A percentile compares a stretch with the other conserved stretches of the same genome.
These are phyloP conservation scores for Melanostigma gelatinosum DNA, from an alignment of 2,113 vertebrate species.

Conservation along the genomic window DNA sequence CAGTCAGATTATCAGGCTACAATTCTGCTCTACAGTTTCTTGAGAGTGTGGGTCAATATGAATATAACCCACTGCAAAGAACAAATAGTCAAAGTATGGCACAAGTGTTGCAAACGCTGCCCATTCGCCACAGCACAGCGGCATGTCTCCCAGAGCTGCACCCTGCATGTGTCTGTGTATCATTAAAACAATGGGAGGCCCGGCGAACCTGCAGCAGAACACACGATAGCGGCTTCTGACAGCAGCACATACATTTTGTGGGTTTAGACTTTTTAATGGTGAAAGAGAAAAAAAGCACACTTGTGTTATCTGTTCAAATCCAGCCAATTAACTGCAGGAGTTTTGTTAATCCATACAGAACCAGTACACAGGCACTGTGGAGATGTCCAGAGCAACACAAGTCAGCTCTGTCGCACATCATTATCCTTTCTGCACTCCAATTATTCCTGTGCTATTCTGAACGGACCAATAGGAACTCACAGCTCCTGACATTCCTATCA, in stretches of 20 bases:
- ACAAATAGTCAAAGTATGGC: background rate
- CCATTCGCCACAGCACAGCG: constrained; percentile 1
- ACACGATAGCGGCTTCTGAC: constrained; percentile 19
- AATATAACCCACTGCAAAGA: background rate
- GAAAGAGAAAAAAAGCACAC: background rate
- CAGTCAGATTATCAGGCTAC: background rate
- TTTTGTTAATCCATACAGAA: constrained; percentile 53
- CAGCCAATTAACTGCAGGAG: constrained; percentile 44
- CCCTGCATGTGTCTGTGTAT: constrained; percentile 4
- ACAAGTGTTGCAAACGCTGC: background rate
- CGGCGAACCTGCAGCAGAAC: background rate
- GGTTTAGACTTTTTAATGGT: constrained; percentile 12
- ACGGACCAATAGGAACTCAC: constrained; percentile 25
- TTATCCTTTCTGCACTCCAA: constrained; percentile 53
- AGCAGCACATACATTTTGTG: background rate
- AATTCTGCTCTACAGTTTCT: background rate
- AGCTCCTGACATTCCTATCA: constrained; percentile 48
- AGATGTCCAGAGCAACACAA: constrained; percentile 32
- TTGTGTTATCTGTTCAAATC: constrained; percentile 28
- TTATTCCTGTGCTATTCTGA: constrained; percentile 51
- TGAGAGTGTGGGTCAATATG: background rate
- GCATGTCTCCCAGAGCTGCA: constrained; percentile 8
- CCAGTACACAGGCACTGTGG: constrained; percentile 24
- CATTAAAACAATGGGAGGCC: constrained; percentile 12
- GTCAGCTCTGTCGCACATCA: constrained; percentile 43